Evolutionary conservation across 2,113 vertebrate species (phyloP).

Genomic region (Micromys minutus): DNA sequence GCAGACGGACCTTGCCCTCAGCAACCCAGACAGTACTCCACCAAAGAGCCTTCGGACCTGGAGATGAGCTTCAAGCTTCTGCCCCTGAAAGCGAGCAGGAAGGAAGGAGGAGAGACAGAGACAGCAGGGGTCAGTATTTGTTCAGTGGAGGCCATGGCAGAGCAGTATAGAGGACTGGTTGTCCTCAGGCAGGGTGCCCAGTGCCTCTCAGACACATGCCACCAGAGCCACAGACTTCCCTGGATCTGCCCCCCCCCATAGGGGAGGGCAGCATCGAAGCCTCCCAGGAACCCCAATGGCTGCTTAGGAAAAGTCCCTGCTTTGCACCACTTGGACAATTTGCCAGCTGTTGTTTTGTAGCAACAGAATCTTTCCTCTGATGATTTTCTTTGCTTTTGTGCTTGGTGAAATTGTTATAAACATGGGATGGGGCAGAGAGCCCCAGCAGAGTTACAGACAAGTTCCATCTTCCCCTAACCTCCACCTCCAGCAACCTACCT

Average conservation of each 20-base stretch:
- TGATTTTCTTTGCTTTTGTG: not conserved
- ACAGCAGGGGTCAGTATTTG: conserved; percentile 63
- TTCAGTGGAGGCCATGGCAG: not conserved
- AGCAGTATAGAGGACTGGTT: not conserved
- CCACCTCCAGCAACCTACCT: too few relatives aligned
- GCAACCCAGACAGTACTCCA: too few relatives aligned
- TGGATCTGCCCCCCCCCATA: not conserved
- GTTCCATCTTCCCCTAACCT: fast-evolving
- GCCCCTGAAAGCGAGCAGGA: not conserved
- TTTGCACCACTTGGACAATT: not conserved
- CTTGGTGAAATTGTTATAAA: not conserved
- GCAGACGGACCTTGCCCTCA: not conserved
- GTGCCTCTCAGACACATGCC: not conserved
- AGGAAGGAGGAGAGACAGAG: not conserved
- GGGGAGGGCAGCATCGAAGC: fast-evolving
- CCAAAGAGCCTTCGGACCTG: not conserved
- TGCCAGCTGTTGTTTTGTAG: conserved; percentile 35
- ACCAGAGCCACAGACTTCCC: not conserved
- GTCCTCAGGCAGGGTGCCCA: not conserved
- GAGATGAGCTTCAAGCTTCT: not conserved
- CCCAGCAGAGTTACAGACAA: not conserved
- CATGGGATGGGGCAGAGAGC: not conserved
- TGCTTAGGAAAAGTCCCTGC: not conserved
- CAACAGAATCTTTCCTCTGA: not conserved
- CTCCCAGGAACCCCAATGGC: not conserved